Percentiles rank a stretch among this genome's conserved stretches.
phyloP scores from a whole-genome alignment of 2,797 vertebrate species.

The Pristis pectinata region DNA sequence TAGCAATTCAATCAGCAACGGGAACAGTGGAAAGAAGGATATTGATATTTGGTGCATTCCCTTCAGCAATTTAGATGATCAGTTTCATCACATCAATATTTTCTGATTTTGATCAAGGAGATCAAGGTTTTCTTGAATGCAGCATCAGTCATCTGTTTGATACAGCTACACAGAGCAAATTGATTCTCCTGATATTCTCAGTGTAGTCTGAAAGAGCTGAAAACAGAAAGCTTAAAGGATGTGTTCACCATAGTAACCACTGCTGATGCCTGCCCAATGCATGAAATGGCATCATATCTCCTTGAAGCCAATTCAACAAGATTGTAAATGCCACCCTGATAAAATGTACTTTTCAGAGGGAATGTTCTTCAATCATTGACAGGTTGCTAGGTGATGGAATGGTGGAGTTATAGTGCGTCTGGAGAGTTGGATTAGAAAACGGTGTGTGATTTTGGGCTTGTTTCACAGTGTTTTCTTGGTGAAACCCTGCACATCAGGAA shows the following conservation, averaged over 20 bases:
- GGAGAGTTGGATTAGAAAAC: background rate
- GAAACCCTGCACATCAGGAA: too few species aligned
- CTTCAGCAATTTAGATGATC: background rate
- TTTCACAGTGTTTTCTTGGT: too few species aligned
- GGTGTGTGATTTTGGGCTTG: too few species aligned
- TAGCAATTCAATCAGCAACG: background rate
- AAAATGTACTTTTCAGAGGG: background rate
- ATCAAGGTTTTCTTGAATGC: background rate
- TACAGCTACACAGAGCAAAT: background rate
- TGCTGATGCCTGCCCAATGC: background rate
- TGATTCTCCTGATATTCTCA: background rate
- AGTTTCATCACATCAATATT: background rate
- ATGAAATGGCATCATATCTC: background rate
- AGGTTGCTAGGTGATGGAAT: background rate
- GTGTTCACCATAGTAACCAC: background rate
- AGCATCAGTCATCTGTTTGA: background rate
- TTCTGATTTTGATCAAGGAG: background rate
- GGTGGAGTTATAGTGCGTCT: background rate
- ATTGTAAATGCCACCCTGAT: background rate
- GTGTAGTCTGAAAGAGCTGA: background rate
- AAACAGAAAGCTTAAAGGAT: background rate
- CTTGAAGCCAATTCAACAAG: background rate
- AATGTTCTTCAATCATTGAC: background rate
- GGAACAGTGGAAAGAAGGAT: background rate
- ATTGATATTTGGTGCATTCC: background rate